These are phyloP conservation scores for Falco berigora DNA, from an alignment of 2,797 vertebrate genomes.

Conservation along the genomic window DNA sequence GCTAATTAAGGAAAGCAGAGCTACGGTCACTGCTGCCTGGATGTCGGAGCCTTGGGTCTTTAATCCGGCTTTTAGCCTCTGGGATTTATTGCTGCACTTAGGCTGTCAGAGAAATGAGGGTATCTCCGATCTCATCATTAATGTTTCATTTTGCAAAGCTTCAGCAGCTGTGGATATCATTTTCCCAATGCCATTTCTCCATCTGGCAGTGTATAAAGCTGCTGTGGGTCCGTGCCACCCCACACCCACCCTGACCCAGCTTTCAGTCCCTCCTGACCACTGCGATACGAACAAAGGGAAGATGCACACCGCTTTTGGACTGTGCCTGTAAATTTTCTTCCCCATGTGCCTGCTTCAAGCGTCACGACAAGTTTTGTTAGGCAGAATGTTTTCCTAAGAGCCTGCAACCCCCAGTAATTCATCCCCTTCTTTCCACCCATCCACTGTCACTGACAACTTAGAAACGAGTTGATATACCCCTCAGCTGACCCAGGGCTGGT, in stretches of 20 bases:
- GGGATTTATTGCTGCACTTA: not conserved
- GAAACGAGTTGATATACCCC: not conserved
- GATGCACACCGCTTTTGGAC: not conserved
- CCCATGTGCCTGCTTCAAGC: too few species aligned
- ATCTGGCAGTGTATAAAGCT: not conserved
- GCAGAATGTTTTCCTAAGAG: not conserved
- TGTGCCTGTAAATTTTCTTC: not conserved
- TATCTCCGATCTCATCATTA: too few species aligned
- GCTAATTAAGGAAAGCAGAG: not conserved
- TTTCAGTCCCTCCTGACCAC: not conserved
- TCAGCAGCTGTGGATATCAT: not conserved
- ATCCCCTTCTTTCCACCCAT: not conserved
- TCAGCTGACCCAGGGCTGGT: not conserved
- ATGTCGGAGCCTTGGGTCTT: not conserved
- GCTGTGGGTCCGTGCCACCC: not conserved
- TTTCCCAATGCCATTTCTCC: not conserved
- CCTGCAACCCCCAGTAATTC: not conserved
- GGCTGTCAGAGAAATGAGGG: rapidly evolving
- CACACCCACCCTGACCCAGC: rapidly evolving
- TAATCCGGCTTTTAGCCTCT: not conserved
- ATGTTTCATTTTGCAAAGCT: not conserved
- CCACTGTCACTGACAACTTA: too few species aligned
- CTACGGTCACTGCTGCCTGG: too few species aligned
- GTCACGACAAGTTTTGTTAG: not conserved
- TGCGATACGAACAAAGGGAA: rapidly evolving